Conservation (phyloP, 2,113 vertebrate genomes). For the Cheirogaleus medius region DNA sequence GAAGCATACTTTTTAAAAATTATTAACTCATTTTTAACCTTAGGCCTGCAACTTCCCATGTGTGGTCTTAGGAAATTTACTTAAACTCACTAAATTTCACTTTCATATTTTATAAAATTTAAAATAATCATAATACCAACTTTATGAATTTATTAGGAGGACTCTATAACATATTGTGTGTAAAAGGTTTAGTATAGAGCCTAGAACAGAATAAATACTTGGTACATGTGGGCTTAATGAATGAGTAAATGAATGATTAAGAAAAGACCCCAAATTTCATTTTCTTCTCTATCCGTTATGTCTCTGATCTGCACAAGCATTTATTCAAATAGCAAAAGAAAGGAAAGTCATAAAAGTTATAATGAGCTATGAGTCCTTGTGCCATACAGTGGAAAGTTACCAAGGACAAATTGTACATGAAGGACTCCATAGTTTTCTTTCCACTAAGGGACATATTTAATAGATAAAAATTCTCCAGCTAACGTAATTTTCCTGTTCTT, state of each 20-base stretch:
- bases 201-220: background rate
- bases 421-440: constrained; percentile 28
- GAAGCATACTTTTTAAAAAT: background rate
- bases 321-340: constrained; percentile 12
- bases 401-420: background rate
- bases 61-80: background rate
- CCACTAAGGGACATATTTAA: background rate
- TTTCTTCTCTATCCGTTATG: background rate
- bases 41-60: background rate
- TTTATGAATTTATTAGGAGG: background rate
- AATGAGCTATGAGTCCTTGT: background rate
- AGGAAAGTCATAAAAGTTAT: background rate
- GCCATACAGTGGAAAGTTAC: background rate
- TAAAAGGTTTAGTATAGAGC: background rate
- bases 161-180: background rate
- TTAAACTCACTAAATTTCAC: background rate
- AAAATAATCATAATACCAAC: background rate
- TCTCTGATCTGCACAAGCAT: background rate
- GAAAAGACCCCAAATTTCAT: background rate
- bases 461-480: background rate
- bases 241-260: background rate
- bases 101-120: background rate
- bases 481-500: background rate
- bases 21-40: background rate
- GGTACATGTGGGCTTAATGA: background rate